Conservation (phyloP, 1,140 invertebrate genomes). For the Conus ventricosus region DNA sequence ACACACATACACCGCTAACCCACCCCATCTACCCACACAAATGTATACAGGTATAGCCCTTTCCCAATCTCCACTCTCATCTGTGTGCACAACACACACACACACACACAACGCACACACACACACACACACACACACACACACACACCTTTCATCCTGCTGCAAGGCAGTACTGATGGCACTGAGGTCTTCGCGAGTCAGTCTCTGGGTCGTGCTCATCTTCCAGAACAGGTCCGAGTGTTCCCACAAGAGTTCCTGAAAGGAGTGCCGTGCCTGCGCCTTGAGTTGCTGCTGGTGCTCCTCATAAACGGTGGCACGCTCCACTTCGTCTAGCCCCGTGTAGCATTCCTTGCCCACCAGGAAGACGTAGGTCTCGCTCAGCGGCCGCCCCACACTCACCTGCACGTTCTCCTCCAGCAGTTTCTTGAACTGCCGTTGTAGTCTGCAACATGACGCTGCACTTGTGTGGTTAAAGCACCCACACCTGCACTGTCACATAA, state of each 20-base stretch:
- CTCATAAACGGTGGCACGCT: conserved; percentile 95
- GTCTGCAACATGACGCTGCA: conserved; percentile 63
- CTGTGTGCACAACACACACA: too few relatives aligned
- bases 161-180: conserved; percentile 94
- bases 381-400: conserved; percentile 91
- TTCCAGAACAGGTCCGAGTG: conserved; percentile 92
- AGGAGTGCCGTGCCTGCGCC: conserved; percentile 92
- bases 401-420: conserved; percentile 92
- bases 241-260: conserved; percentile 94
- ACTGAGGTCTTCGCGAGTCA: conserved; percentile 95
- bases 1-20: too few relatives aligned
- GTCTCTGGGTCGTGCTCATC: conserved; percentile 90
- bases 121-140: too few relatives aligned
- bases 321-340: conserved; percentile 90
- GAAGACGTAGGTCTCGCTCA: conserved; percentile 93
- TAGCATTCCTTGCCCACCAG: conserved; percentile 97
- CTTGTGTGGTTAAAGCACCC: not conserved
- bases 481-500: not conserved
- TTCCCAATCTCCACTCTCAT: too few relatives aligned
- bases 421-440: conserved; percentile 90
- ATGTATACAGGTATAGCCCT: too few relatives aligned
- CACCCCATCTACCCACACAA: too few relatives aligned
- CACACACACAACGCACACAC: too few relatives aligned
- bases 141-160: conserved; percentile 81
- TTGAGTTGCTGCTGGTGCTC: conserved; percentile 94